Conservation (phyloP, 2,888 invertebrate genomes). For the Alentia gelatinosa region DNA sequence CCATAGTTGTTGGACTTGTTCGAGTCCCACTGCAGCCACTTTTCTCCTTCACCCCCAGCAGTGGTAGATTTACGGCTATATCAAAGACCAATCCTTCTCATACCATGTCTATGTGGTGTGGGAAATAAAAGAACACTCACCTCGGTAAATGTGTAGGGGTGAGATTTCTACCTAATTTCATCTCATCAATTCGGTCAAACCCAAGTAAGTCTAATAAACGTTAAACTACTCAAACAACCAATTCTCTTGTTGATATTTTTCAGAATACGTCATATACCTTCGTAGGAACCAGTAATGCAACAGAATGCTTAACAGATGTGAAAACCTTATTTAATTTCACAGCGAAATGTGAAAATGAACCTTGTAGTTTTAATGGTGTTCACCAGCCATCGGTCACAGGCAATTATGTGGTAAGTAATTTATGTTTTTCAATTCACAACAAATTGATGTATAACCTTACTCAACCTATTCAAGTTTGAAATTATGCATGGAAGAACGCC, state of each 20-base stretch:
- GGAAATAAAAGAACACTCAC: too few species aligned
- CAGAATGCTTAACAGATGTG: slow-evolving; percentile 69
- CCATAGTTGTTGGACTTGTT: too few species aligned
- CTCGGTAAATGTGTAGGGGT: too few species aligned
- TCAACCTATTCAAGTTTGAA: too few species aligned
- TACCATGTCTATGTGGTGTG: too few species aligned
- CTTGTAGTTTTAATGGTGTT: slow-evolving; percentile 75
- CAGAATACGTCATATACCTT: slow-evolving; percentile 68
- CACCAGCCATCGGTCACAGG: slow-evolving; percentile 74
- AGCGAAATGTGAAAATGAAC: slow-evolving; percentile 64
- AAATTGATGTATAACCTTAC: background rate
- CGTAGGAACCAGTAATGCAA: slow-evolving; percentile 72
- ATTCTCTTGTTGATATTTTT: background rate
- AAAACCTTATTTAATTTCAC: slow-evolving; percentile 72
- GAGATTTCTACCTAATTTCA: too few species aligned
- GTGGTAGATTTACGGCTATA: too few species aligned
- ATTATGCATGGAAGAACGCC: too few species aligned
- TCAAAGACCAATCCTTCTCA: too few species aligned
- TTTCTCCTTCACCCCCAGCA: too few species aligned
- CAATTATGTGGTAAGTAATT: slow-evolving; percentile 75
- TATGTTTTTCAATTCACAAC: background rate
- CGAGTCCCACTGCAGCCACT: too few species aligned
- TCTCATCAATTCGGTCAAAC: too few species aligned
- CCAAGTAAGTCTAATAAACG: background rate
- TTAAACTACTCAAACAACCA: background rate